A percentile compares a stretch with the other conserved stretches of the same genome.
Evolutionary conservation across 2,797 vertebrate genomes (phyloP).

Genomic region (Eurystomus glaucurus): DNA sequence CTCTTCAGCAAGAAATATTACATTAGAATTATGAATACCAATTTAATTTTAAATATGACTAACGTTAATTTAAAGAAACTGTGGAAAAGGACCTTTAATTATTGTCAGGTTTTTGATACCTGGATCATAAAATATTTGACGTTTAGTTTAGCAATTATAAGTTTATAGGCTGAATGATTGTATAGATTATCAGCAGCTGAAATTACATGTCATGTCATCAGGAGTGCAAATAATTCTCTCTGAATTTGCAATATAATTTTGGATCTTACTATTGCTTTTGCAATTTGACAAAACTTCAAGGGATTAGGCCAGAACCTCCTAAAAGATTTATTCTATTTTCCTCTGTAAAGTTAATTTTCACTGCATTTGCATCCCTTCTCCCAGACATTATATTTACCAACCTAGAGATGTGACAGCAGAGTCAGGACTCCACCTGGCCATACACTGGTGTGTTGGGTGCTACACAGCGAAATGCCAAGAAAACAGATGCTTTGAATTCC

Average conservation of each 20-base stretch:
- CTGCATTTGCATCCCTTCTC: neutral
- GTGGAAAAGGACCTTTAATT: neutral
- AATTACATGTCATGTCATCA: neutral
- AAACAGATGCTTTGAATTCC: neutral
- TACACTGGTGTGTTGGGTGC: neutral
- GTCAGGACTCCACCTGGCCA: neutral
- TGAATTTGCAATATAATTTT: neutral
- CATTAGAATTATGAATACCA: neutral
- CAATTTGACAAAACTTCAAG: slow-evolving; percentile 6
- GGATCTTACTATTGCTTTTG: neutral
- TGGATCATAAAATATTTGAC: neutral
- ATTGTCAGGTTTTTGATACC: neutral
- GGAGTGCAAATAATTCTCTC: neutral
- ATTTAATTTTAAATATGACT: neutral
- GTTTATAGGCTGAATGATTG: neutral
- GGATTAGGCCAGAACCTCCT: neutral
- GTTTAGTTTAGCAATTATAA: neutral
- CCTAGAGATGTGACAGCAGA: neutral
- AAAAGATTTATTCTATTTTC: neutral
- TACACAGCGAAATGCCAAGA: neutral
- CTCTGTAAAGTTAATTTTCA: neutral
- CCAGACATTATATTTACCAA: neutral
- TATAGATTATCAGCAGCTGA: neutral
- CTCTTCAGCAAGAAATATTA: neutral
- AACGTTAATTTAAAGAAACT: neutral